Base-by-base conservation (phyloP, 2,888 invertebrate genomes). In the Drosophila parthenogenetica region DNA sequence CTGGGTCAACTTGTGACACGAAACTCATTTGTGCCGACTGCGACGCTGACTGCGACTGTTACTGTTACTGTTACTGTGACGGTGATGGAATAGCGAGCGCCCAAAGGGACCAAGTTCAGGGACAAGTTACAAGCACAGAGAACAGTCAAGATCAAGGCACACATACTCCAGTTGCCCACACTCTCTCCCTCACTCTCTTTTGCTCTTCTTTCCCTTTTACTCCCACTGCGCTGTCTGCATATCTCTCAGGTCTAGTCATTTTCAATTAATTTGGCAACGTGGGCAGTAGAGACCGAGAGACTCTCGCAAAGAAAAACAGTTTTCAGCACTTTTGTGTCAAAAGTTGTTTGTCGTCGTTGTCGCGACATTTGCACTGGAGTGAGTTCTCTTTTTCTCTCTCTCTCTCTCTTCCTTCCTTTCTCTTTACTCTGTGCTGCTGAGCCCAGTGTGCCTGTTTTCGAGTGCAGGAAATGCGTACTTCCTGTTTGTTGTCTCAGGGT, bases 1-100 rank as follows among this genome's bases (percentile, higher is more conserved):
- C 74, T 58, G 79, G 83, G 87, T 87, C 87, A 84, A 84, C 87
- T 86, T 87, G 77, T 86, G 87, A 87, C 87, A 87, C 86, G 79
- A 77, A 87, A 84, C 87, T 87, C 80, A 85, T 85, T 87, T 77
- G 80, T 67, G 68, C 69, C 60, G 73, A 53, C 60, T 13, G 54
- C 42, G 22, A 57, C n/a, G 22, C 14, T 46, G 29, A 25, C 22
- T 45, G 45, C 13, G 22, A 22, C 13, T 19, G 2, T 19, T 19
- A 51, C 59, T 11, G 54, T 37, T 17, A 55, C 13, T 46, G 29
- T 46, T 22, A 25, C 25, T 46, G 46, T 37, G 40, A 48, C n/a
- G 43, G 29, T 57, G 65, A 46, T 72, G 76, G 58, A 46, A 62
- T 60, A 60, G 45, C 45, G 39, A 32, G 14, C 11, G 25, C 16